These are phyloP conservation scores for Polypterus senegalus DNA, from an alignment of 2,113 vertebrate genomes.

Conservation along the genomic window DNA sequence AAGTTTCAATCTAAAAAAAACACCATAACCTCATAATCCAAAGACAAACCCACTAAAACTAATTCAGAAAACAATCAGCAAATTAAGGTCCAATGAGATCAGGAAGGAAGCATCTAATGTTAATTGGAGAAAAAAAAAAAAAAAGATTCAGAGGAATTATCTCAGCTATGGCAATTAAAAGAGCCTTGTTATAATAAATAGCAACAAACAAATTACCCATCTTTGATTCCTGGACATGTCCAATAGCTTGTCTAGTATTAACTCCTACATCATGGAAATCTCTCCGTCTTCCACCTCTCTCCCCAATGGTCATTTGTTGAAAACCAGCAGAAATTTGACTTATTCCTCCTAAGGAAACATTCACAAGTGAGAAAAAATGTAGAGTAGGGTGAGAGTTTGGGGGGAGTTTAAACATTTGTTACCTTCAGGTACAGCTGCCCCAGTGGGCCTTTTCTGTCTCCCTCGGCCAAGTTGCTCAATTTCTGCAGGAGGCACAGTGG, in stretches of 20 bases:
- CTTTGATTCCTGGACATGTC: conserved; percentile 80
- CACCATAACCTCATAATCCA: too few relatives aligned
- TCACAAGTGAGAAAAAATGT: not conserved
- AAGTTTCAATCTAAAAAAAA: too few relatives aligned
- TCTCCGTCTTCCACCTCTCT: conserved; percentile 68
- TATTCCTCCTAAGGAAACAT: not conserved
- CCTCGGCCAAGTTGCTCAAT: conserved; percentile 49
- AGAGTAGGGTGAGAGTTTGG: not conserved
- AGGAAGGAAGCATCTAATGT: not conserved
- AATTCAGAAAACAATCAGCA: not conserved
- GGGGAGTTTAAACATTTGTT: not conserved
- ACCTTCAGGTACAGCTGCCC: conserved; percentile 40
- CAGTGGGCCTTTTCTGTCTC: conserved; percentile 34
- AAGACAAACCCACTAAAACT: too few relatives aligned
- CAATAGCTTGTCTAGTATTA: conserved; percentile 68
- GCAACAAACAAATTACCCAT: conserved; percentile 38
- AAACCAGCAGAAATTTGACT: conserved; percentile 72
- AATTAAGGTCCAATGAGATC: not conserved
- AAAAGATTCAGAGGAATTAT: too few relatives aligned
- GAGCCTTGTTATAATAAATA: not conserved
- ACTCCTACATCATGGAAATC: conserved; percentile 73
- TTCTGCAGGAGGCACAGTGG: conserved; percentile 20
- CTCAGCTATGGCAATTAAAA: too few relatives aligned
- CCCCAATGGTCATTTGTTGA: conserved; percentile 66
- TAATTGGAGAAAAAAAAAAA: too few relatives aligned